Evolutionary conservation across 2,888 invertebrate genomes (phyloP).

Genomic region (Drosophila pullipes): DNA sequence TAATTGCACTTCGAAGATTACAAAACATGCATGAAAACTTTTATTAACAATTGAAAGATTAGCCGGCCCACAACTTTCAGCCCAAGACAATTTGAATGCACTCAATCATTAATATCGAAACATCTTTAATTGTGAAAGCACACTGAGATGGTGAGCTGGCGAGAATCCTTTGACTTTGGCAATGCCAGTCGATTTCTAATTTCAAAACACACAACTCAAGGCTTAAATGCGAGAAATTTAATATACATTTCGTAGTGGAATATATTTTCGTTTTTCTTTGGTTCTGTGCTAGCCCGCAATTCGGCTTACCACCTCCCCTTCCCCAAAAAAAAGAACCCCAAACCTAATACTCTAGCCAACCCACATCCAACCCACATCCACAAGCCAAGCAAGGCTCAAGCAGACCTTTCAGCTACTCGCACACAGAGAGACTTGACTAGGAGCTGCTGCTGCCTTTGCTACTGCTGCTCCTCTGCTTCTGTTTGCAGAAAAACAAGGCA

Average conservation of each 20-base stretch:
- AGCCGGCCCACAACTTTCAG: neutral
- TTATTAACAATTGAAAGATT: neutral
- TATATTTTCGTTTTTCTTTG: constrained; percentile 60
- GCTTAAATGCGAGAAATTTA: constrained; percentile 81
- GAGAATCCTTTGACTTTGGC: constrained; percentile 42
- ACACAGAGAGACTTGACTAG: constrained; percentile 57
- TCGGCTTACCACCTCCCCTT: neutral
- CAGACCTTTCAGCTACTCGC: constrained; percentile 37
- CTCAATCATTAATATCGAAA: constrained; percentile 51
- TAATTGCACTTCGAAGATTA: constrained; percentile 15
- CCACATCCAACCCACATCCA: constrained; percentile 38
- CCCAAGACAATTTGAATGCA: constrained; percentile 30
- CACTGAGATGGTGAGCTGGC: constrained; percentile 4
- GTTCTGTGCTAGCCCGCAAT: constrained; percentile 29
- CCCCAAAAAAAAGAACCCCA: neutral
- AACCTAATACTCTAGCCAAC: constrained; percentile 13
- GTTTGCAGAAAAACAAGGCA: constrained; percentile 74
- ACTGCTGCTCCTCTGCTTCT: constrained; percentile 50
- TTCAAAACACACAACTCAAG: constrained; percentile 54
- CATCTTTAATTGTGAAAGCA: constrained; percentile 38
- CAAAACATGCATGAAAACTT: constrained; percentile 16
- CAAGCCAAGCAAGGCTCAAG: constrained; percentile 47
- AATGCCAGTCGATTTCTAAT: constrained; percentile 55
- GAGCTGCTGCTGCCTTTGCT: constrained; percentile 33
- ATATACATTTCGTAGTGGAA: constrained; percentile 77